A percentile compares a stretch with the other conserved stretches of the same genome.
Evolutionary conservation across 2,113 vertebrate genomes (phyloP).

Genomic region (Globicephala melas): DNA sequence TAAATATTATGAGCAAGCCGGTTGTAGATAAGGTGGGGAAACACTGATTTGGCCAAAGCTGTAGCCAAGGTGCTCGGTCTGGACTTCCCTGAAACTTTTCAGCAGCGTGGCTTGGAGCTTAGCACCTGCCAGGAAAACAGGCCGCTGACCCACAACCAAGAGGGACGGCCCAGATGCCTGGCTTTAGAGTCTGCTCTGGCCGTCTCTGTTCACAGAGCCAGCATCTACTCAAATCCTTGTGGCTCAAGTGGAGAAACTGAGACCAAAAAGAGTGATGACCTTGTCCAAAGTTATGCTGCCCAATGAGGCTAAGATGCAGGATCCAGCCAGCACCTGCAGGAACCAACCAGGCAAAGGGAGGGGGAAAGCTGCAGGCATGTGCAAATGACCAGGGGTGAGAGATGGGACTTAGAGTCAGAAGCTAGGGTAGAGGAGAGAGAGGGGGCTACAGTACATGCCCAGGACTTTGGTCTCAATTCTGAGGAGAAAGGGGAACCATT

Average conservation of each 20-base stretch:
- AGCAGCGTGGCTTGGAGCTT: background rate
- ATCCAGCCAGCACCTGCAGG: background rate
- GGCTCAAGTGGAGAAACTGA: background rate
- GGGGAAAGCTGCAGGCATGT: background rate
- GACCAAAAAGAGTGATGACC: background rate
- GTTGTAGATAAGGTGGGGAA: constrained; percentile 47
- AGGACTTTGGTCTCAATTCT: background rate
- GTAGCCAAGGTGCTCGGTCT: background rate
- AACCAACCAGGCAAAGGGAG: background rate
- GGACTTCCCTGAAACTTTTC: background rate
- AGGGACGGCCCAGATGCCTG: accelerated
- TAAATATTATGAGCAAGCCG: background rate
- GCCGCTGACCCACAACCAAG: background rate
- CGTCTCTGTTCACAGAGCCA: background rate
- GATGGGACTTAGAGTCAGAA: background rate
- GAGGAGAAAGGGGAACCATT: background rate
- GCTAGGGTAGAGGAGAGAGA: background rate
- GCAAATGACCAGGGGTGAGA: background rate
- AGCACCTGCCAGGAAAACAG: constrained; percentile 40
- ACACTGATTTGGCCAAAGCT: background rate
- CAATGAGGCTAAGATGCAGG: accelerated
- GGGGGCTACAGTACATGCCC: background rate
- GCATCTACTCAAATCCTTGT: background rate
- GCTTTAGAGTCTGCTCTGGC: background rate
- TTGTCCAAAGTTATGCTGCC: background rate